Evolutionary conservation across 1,140 invertebrate genomes (phyloP).

Genomic region (Ctenoplectra terminalis): DNA sequence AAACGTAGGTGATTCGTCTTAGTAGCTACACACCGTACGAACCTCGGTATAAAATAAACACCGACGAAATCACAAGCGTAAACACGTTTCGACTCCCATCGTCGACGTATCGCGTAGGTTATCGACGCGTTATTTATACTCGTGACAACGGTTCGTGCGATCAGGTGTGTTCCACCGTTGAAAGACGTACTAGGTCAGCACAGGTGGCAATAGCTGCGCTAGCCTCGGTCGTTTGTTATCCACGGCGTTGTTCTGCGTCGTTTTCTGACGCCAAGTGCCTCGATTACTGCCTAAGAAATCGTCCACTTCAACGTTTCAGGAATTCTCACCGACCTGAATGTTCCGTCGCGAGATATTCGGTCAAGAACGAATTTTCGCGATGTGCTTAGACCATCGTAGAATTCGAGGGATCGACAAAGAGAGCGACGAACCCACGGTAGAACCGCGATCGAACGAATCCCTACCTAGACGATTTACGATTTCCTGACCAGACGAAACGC

Average conservation of each 20-base stretch:
- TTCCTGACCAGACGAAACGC: conserved; percentile 23
- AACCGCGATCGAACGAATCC: conserved; percentile 2
- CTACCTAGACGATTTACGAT: conserved; percentile 13
- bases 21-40: too few species aligned
- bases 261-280: conserved; percentile 44
- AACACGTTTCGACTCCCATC: neutral
- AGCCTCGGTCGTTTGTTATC: conserved; percentile 61
- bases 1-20: too few species aligned
- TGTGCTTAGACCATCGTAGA: too few species aligned
- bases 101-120: neutral
- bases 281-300: conserved; percentile 55
- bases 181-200: conserved; percentile 49
- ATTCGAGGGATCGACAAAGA: neutral
- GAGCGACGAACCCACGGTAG: neutral
- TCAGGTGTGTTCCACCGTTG: conserved; percentile 14
- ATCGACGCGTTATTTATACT: conserved; percentile 30
- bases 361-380: too few species aligned
- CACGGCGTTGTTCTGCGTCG: conserved; percentile 55
- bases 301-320: conserved; percentile 27
- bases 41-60: too few species aligned
- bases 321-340: too few species aligned
- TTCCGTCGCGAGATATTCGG: too few species aligned
- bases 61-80: neutral
- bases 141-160: neutral
- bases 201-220: conserved; percentile 58